Evolutionary conservation across 2,797 vertebrate genomes (phyloP).

Genomic region (Lepidocolaptes lacrymiger): DNA sequence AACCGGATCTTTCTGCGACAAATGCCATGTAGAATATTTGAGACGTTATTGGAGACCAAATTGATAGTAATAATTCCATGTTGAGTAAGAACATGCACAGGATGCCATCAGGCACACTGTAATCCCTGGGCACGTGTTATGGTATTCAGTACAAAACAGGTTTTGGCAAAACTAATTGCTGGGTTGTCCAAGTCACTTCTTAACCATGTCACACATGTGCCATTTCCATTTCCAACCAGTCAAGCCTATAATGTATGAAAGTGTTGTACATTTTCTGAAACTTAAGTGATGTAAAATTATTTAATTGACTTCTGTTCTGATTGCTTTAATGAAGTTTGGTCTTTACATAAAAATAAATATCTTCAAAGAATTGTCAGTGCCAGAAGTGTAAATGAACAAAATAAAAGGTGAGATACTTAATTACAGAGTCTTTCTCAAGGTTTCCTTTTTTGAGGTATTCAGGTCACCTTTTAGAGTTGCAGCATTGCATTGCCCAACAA

Average conservation of each 20-base stretch:
- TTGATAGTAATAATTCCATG: neutral
- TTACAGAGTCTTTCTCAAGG: constrained; percentile 18
- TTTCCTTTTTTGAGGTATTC: neutral
- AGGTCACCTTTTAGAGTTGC: neutral
- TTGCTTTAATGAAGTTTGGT: constrained; percentile 89
- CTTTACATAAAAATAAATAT: constrained; percentile 87
- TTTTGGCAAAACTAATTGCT: constrained; percentile 39
- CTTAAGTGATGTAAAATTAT: constrained; percentile 85
- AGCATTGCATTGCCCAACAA: neutral
- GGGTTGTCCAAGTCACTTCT: constrained; percentile 65
- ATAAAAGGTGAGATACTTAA: constrained; percentile 76
- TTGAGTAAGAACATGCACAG: neutral
- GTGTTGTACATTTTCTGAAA: constrained; percentile 85
- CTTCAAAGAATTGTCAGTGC: constrained; percentile 82
- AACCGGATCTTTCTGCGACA: neutral
- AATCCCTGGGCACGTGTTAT: constrained; percentile 33
- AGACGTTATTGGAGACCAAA: constrained; percentile 34
- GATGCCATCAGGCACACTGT: constrained; percentile 3
- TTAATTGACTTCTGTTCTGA: constrained; percentile 88
- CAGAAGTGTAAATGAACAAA: constrained; percentile 82
- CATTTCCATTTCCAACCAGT: constrained; percentile 81
- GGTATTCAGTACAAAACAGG: constrained; percentile 47
- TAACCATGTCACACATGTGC: constrained; percentile 71
- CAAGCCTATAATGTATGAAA: constrained; percentile 75
- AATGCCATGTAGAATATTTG: constrained; percentile 36